Conservation (phyloP, 2,888 invertebrate genomes). For the Bembecia ichneumoniformis region DNA sequence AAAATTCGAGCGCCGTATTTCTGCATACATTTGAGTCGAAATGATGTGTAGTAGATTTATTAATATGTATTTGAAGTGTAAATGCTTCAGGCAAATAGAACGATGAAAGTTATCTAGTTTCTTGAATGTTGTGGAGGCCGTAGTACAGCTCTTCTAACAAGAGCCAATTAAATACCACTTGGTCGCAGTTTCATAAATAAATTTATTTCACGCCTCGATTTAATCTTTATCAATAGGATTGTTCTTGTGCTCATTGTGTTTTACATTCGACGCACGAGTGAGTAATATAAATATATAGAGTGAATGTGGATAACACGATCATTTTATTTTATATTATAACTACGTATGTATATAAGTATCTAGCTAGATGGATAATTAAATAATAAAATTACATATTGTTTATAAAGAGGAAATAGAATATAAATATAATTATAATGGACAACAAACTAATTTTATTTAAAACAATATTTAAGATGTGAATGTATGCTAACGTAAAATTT, state of each 20-base stretch:
- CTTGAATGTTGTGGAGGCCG: constrained; percentile 13
- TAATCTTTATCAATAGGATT: constrained; percentile 60
- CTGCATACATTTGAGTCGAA: no score
- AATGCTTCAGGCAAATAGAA: neutral
- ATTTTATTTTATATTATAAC: no score
- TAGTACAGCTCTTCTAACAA: constrained; percentile 31
- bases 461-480: constrained; percentile 23
- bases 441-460: constrained; percentile 14
- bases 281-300: neutral
- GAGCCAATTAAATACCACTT: constrained; percentile 53
- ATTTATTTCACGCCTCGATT: constrained; percentile 52
- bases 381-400: constrained; percentile 2
- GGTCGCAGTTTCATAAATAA: constrained; percentile 42
- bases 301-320: no score
- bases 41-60: no score
- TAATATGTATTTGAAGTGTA: no score
- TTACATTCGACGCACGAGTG: constrained; percentile 34
- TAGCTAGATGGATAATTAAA: neutral
- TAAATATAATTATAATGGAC: constrained; percentile 4
- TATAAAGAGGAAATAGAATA: neutral
- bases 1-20: no score
- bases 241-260: constrained; percentile 50
- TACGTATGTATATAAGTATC: no score
- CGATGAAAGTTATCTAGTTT: neutral
- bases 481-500: constrained; percentile 46